phyloP scores from a whole-genome alignment of 2,113 vertebrate genomes.

The Ageneiosus marmoratus region DNA sequence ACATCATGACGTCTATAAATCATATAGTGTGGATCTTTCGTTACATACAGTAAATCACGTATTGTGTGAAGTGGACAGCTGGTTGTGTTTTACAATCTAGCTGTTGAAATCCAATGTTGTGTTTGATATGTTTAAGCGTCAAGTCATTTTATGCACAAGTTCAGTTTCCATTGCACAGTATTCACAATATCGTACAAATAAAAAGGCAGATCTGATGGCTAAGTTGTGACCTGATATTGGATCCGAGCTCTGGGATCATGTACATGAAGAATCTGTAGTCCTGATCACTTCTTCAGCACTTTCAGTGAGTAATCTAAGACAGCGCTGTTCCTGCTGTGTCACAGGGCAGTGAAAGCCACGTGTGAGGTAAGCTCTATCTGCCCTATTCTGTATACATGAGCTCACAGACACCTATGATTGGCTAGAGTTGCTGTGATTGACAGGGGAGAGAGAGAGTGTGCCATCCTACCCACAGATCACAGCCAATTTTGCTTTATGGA shows the following conservation, averaged over 20 bases:
- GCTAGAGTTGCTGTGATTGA: not conserved
- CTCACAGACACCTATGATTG: not conserved
- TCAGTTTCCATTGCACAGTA: constrained; percentile 44
- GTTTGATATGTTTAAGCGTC: constrained; percentile 54
- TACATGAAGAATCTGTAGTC: not conserved
- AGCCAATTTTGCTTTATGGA: not conserved
- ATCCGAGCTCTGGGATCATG: constrained; percentile 32
- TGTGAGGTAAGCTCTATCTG: not conserved
- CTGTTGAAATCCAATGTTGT: not conserved
- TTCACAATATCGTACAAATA: constrained; percentile 49
- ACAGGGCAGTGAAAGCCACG: not conserved
- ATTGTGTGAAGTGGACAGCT: not conserved
- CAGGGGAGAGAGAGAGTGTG: not conserved
- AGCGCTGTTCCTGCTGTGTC: not conserved
- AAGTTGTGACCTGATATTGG: constrained; percentile 43
- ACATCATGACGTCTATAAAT: constrained; percentile 48
- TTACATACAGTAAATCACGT: constrained; percentile 1
- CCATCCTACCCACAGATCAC: not conserved
- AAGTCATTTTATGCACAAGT: constrained; percentile 37
- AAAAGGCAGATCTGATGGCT: constrained; percentile 42
- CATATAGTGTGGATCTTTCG: constrained; percentile 19
- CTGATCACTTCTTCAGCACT: not conserved
- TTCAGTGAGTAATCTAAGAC: too few relatives aligned
- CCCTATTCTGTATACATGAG: not conserved
- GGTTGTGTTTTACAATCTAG: not conserved